A percentile compares a stretch with the other conserved stretches of the same genome.
Conservation (phyloP, 2,888 invertebrate genomes). For the Dasysyrphus tricinctus region DNA sequence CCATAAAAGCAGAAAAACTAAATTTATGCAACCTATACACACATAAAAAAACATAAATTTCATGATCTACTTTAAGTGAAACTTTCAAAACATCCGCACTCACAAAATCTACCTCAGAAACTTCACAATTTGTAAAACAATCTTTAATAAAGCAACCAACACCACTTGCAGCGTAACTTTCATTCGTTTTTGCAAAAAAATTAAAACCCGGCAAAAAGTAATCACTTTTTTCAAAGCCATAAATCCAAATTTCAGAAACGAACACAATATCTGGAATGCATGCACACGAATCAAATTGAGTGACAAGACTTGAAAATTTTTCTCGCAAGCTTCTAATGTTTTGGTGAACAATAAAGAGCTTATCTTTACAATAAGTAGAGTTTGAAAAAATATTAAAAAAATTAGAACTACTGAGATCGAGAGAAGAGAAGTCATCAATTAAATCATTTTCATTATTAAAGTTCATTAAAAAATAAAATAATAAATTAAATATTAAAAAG, state of each 20-base stretch:
- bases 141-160: not conserved
- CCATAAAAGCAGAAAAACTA: too few relatives aligned
- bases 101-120: too few relatives aligned
- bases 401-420: not conserved
- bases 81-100: too few relatives aligned
- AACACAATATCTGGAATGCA: not conserved
- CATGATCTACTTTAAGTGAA: too few relatives aligned
- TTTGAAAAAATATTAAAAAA: conserved; percentile 3
- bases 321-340: not conserved
- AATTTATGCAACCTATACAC: too few relatives aligned
- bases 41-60: too few relatives aligned
- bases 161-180: not conserved
- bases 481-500: not conserved
- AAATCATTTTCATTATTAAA: conserved; percentile 6
- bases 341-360: conserved; percentile 37
- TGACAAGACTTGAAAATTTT: too few relatives aligned
- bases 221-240: not conserved
- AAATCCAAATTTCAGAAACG: not conserved
- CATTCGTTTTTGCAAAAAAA: not conserved
- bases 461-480: not conserved
- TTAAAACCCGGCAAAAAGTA: not conserved
- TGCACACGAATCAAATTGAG: not conserved
- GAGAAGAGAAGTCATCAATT: conserved; percentile 18
- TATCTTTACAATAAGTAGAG: conserved; percentile 13
- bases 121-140: not conserved